phyloP scores from a whole-genome alignment of 2,113 vertebrate genomes.

The Sorex araneus region DNA sequence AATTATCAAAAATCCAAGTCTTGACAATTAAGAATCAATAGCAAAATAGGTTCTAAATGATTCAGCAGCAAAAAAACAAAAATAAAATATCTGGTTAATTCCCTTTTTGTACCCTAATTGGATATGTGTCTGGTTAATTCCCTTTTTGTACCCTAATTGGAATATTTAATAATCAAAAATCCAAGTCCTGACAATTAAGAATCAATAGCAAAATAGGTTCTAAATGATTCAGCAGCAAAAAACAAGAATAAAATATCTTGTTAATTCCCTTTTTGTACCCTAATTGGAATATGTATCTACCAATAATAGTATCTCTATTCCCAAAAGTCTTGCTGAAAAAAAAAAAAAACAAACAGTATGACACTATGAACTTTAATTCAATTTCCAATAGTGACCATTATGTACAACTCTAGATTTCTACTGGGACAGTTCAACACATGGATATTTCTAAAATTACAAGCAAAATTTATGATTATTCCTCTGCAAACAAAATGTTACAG shows the following conservation, averaged over 20 bases:
- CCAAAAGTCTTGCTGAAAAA: constrained; percentile 18
- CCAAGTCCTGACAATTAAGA: constrained; percentile 21
- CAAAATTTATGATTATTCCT: constrained; percentile 1
- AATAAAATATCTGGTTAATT: constrained; percentile 10
- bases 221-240: not conserved
- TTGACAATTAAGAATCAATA: constrained; percentile 31
- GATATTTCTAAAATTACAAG: not conserved
- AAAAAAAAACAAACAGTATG: not conserved
- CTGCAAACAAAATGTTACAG: not conserved
- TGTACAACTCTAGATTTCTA: constrained; percentile 42
- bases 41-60: constrained; percentile 46
- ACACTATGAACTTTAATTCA: constrained; percentile 14
- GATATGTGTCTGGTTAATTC: not conserved
- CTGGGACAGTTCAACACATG: constrained; percentile 28
- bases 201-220: constrained; percentile 45
- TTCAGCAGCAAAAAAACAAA: not conserved
- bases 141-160: no score
- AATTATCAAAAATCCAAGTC: constrained; percentile 19
- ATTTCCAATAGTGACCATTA: constrained; percentile 13
- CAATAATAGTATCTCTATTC: not conserved
- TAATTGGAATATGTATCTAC: not conserved
- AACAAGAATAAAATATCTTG: constrained; percentile 13
- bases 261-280: not conserved
- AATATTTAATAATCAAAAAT: constrained; percentile 35
- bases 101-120: not conserved